Evolutionary conservation across 2,797 vertebrate species (phyloP).

Genomic region (Graptemys geographica): DNA sequence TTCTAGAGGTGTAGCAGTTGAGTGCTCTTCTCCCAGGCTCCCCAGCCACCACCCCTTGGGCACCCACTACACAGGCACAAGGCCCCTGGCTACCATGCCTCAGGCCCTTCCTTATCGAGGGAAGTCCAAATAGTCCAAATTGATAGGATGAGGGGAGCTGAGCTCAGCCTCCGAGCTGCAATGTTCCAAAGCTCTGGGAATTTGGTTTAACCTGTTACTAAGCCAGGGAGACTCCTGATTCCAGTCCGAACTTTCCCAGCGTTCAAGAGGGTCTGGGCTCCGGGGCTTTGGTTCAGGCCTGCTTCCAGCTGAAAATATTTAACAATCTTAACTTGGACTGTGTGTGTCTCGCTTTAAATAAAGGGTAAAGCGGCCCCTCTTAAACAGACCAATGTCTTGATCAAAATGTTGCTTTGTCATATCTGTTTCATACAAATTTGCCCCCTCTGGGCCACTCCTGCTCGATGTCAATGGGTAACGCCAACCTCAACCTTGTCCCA

Average conservation of each 20-base stretch:
- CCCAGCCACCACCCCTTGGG: neutral
- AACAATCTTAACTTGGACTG: slow-evolving; percentile 12
- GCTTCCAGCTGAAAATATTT: slow-evolving; percentile 54
- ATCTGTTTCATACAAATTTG: slow-evolving; percentile 74
- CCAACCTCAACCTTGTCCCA: slow-evolving; percentile 72
- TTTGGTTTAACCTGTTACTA: slow-evolving; percentile 41
- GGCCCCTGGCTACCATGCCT: neutral
- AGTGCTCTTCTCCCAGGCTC: neutral
- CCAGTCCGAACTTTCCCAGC: slow-evolving; percentile 44
- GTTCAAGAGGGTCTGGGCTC: slow-evolving; percentile 33
- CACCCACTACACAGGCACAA: neutral
- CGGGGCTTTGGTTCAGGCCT: slow-evolving; percentile 36
- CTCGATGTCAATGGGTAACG: slow-evolving; percentile 63
- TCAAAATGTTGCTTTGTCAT: slow-evolving; percentile 75
- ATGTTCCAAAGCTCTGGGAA: slow-evolving; percentile 56
- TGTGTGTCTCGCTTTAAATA: slow-evolving; percentile 55
- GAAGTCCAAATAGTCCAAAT: neutral
- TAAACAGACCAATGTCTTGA: slow-evolving; percentile 64
- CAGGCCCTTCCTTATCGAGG: neutral
- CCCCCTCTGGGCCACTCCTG: slow-evolving; percentile 65
- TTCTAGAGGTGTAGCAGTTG: neutral
- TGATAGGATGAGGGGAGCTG: neutral
- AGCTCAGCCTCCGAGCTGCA: neutral
- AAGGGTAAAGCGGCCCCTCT: slow-evolving; percentile 40
- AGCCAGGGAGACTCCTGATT: slow-evolving; percentile 64